These are phyloP conservation scores for Leuctra nigra DNA, from an alignment of 2,888 invertebrate species.

Conservation along the genomic window DNA sequence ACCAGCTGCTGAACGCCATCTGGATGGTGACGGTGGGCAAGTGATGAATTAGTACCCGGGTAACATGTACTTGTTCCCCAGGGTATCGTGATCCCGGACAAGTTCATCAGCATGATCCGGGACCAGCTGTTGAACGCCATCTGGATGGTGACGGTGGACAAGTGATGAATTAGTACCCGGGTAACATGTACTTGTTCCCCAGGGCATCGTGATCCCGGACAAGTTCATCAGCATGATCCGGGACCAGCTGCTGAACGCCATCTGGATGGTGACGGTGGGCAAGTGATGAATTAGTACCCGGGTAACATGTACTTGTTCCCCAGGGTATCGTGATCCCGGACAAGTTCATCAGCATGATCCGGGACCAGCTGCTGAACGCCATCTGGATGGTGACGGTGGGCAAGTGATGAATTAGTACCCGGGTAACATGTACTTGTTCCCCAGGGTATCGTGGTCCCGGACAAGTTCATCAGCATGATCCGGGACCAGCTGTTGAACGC, in stretches of 20 bases:
- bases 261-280: neutral
- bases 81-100: slow-evolving; percentile 14
- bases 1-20: slow-evolving; percentile 5
- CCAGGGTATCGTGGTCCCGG: slow-evolving; percentile 13
- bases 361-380: slow-evolving; percentile 2
- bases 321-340: slow-evolving; percentile 14
- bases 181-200: no score
- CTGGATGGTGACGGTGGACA: neutral
- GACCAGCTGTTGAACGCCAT: slow-evolving; percentile 7
- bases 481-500: slow-evolving; percentile 1
- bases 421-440: no score
- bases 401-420: no score
- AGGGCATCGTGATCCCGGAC: slow-evolving; percentile 14
- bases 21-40: neutral
- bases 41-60: no score
- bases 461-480: slow-evolving; percentile 10
- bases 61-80: no score
- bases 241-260: slow-evolving; percentile 3
- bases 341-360: slow-evolving; percentile 9
- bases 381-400: neutral
- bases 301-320: no score
- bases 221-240: slow-evolving; percentile 9
- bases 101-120: slow-evolving; percentile 5
- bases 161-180: no score
- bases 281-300: no score